phyloP scores from a whole-genome alignment of 2,113 vertebrate species.

The Illadopsis cleaveri region DNA sequence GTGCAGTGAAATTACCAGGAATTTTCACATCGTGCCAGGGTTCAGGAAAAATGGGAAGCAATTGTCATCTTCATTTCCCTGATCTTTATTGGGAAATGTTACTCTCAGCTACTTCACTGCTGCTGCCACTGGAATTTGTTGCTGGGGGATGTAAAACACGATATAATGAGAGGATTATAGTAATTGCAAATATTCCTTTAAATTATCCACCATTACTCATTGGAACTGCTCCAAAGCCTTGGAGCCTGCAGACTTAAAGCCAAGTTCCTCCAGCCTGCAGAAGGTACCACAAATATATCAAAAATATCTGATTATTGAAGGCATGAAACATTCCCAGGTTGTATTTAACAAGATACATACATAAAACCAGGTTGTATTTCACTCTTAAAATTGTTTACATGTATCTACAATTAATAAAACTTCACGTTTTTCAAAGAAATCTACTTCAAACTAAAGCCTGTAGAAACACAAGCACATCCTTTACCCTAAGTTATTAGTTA shows the following conservation, averaged over 20 bases:
- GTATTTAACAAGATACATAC: not conserved
- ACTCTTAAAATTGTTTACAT: too few relatives aligned
- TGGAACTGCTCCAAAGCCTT: not conserved
- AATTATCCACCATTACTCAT: not conserved
- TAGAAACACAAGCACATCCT: too few relatives aligned
- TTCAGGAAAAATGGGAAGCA: not conserved
- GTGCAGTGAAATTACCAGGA: not conserved
- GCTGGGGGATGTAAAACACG: not conserved
- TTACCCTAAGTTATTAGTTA: too few relatives aligned
- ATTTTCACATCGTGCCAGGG: not conserved
- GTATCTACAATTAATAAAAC: too few relatives aligned
- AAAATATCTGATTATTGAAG: not conserved
- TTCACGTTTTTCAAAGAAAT: too few relatives aligned
- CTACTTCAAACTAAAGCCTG: too few relatives aligned
- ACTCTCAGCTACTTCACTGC: not conserved
- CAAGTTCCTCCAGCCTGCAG: not conserved
- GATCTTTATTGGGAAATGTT: conserved; percentile 15
- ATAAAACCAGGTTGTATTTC: too few relatives aligned
- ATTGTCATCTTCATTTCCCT: not conserved
- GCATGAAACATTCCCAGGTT: not conserved
- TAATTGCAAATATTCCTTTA: not conserved
- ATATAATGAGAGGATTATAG: not conserved
- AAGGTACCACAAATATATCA: not conserved
- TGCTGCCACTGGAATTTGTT: not conserved
- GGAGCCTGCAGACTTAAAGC: not conserved